Base-by-base conservation (phyloP, 2,888 invertebrate genomes). In the Eupithecia dodoneata region DNA sequence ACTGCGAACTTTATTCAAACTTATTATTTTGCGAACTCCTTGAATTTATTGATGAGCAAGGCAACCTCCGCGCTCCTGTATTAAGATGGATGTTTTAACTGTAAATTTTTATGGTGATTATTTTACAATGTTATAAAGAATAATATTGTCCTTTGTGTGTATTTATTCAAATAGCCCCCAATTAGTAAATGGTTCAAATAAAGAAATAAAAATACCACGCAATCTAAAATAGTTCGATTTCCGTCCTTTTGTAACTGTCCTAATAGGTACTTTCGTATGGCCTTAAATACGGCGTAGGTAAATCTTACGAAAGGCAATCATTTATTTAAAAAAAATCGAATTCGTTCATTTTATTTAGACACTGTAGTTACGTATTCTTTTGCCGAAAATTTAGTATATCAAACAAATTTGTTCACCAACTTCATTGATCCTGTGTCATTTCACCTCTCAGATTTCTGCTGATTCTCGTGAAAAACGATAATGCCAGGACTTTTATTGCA, bases 401-500 rank as follows among this genome's bases (percentile, higher is more conserved):
- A 18, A 59, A 15, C 13, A 65, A 41, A 55, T 47, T 71, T 52
- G 52, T 63, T 71, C 65, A 18, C 65, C 44, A 66, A 66, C 13
- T 66, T 30, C 41, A 49, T 44, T 65, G 30, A 12, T 47, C n/a
- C 12, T 76, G 71, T 71, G 59, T 74, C 71, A 52, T 66, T 30
- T 55, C 59, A 74, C 52, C 77, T 74, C 74, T 74, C 74, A 76
- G 80, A 80, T 80, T 86, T 87, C 80, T 80, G 78, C 73, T 47
- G 83, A 84, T 90, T 91, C 87, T 85, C 75, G 82, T 73, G 85
- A 90, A 90, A 89, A 88, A 85, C 86, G 89, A 89, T 89, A 87
- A 87, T 86, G 83, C 85, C 85, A 82, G 84, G 85, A 87, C 84
- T 89, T 89, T 91, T 90, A 91, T 91, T 88, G 89, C 90, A 86